Evolutionary conservation across 2,888 invertebrate species (phyloP).

Genomic region (Lingula anatina): DNA sequence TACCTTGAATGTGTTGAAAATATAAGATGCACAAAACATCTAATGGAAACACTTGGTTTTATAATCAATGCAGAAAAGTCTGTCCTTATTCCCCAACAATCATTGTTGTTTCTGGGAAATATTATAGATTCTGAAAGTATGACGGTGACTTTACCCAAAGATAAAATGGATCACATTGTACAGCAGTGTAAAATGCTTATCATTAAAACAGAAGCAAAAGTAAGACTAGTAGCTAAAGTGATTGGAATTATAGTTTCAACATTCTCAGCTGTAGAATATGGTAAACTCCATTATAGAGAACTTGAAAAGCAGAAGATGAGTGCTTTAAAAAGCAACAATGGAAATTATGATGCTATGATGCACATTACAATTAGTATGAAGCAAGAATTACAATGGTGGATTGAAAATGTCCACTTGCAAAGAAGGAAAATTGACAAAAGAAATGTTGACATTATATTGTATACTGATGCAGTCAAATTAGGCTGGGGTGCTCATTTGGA

Average conservation of each 20-base stretch:
- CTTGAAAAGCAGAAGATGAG: constrained; percentile 6
- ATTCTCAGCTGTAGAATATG: constrained; percentile 9
- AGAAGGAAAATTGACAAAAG: constrained; percentile 2
- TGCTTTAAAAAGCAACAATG: not conserved
- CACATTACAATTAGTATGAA: not conserved
- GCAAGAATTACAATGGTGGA: constrained; percentile 8
- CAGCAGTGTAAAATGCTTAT: not conserved
- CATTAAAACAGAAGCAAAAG: not conserved
- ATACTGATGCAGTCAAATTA: constrained; percentile 1
- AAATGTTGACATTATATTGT: constrained; percentile 1
- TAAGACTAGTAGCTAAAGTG: constrained; percentile 7
- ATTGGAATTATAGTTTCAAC: constrained; percentile 8
- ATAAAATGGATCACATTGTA: constrained; percentile 1
- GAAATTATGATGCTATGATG: constrained; percentile 8
- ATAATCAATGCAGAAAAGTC: constrained; percentile 10
- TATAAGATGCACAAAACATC: constrained; percentile 1
- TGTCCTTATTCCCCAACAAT: not conserved
- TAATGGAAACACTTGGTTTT: constrained; percentile 5
- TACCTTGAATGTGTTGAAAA: constrained; percentile 6
- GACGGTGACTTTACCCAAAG: not conserved
- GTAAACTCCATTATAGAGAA: constrained; percentile 4
- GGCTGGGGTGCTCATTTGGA: constrained; percentile 2
- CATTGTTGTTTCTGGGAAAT: not conserved
- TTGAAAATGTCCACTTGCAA: constrained; percentile 4
- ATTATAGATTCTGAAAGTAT: not conserved